Base-by-base conservation (phyloP, 2,888 invertebrate species). In the Lycocerus yunnanus region DNA sequence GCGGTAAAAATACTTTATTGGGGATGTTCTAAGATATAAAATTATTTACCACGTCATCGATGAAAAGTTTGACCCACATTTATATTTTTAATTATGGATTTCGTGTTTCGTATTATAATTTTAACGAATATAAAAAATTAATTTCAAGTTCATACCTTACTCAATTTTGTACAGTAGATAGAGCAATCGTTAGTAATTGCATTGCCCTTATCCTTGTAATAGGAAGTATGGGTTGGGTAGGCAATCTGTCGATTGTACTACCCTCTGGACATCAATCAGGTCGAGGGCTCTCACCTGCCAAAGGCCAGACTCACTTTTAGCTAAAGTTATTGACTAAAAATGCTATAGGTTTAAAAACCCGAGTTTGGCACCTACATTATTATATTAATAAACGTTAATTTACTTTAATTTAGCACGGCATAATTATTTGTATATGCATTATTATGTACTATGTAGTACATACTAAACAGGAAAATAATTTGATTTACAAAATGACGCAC, bases 201-300 rank as follows among this genome's bases (percentile, higher is more conserved):
- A 77, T 81, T 78, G 77, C 75, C 74, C 72, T 78, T 66, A 60
- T 74, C 67, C 71, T 72, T 60, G 65, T 69, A 71, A 76, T 73
- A 65, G 78, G 79, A 78, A 78, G 76, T 76, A 61, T 74, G 77
- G 68, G 68, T 80, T 76, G 79, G 81, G 78, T 77, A 78, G 76
- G 80, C 81, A 82, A 83, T 82, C 81, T 81, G 81, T 82, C 83
- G 83, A 80, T 81, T 80, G 79, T 78, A 77, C 75, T 80, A 79
- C 80, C 80, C 80, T 78, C 77, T 78, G 81, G 81, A 81, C 82
- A 84, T 84, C 84, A 83, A 84, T 84, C 83, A 82, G 82, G 68
- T 79, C 75, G 76, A 83, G 81, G 76, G 80, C 81, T 77, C 81
- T 82, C 78, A 81, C 82, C 82, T 84, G 82, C 82, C 83, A 83